These are phyloP conservation scores for Sesia apiformis DNA, from an alignment of 2,888 invertebrate species.

Conservation along the genomic window DNA sequence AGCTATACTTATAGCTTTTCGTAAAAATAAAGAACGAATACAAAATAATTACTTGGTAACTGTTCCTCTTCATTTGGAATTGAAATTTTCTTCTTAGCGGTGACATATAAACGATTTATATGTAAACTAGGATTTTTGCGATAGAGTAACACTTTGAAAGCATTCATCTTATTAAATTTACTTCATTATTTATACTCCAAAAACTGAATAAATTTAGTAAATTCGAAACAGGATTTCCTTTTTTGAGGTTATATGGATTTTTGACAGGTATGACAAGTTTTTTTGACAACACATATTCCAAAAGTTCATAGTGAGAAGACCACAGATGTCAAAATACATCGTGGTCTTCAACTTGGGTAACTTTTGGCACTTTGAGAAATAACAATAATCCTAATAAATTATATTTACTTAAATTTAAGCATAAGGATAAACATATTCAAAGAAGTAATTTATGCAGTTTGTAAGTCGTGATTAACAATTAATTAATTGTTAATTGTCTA, in stretches of 20 bases:
- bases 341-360: too few relatives aligned
- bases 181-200: not conserved
- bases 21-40: not conserved
- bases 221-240: not conserved
- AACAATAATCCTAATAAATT: too few relatives aligned
- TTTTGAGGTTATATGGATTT: not conserved
- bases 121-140: constrained; percentile 18
- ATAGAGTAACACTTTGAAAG: constrained; percentile 24
- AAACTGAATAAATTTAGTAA: not conserved
- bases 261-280: not conserved
- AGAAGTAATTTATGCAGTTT: too few relatives aligned
- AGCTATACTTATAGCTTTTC: too few relatives aligned
- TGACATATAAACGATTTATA: constrained; percentile 36
- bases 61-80: constrained; percentile 59
- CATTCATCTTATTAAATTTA: constrained; percentile 29
- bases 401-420: too few relatives aligned
- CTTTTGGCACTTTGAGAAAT: too few relatives aligned
- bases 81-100: constrained; percentile 67
- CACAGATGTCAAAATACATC: too few relatives aligned
- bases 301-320: too few relatives aligned
- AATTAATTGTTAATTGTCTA: too few relatives aligned
- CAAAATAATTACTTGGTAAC: constrained; percentile 51
- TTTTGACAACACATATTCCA: too few relatives aligned
- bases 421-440: too few relatives aligned
- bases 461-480: too few relatives aligned